Evolutionary conservation across 2,888 invertebrate species (phyloP).

Genomic region (Frankliniella intonsa): DNA sequence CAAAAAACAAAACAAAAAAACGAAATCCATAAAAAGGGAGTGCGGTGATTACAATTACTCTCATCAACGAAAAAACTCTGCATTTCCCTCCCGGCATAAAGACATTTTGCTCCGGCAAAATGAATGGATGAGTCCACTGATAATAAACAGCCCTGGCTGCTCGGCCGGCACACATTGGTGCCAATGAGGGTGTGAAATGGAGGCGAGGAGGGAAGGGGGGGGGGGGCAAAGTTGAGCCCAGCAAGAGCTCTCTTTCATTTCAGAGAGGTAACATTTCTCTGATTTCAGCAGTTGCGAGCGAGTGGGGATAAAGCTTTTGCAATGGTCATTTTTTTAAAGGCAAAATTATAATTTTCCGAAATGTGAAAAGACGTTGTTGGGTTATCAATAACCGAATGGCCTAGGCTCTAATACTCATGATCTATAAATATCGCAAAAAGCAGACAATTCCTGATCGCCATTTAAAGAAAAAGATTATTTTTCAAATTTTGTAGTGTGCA

Average conservation of each 20-base stretch:
- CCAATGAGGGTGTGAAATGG: background rate
- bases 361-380: no score
- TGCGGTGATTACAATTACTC: conserved; percentile 10
- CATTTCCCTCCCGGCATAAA: background rate
- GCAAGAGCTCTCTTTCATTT: background rate
- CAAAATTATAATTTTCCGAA: no score
- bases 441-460: no score
- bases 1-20: background rate
- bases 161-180: background rate
- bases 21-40: background rate
- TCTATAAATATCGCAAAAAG: no score
- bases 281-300: background rate
- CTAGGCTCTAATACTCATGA: no score
- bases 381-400: no score
- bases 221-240: background rate
- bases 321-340: no score
- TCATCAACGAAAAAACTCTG: conserved; percentile 9
- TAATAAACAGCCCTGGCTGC: background rate
- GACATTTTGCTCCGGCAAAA: background rate
- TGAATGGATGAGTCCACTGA: conserved; percentile 22
- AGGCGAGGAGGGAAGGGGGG: background rate
- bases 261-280: background rate
- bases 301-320: no score
- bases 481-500: no score
- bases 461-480: no score